phyloP scores from a whole-genome alignment of 2,797 vertebrate genomes.

The Apogon talboti region DNA sequence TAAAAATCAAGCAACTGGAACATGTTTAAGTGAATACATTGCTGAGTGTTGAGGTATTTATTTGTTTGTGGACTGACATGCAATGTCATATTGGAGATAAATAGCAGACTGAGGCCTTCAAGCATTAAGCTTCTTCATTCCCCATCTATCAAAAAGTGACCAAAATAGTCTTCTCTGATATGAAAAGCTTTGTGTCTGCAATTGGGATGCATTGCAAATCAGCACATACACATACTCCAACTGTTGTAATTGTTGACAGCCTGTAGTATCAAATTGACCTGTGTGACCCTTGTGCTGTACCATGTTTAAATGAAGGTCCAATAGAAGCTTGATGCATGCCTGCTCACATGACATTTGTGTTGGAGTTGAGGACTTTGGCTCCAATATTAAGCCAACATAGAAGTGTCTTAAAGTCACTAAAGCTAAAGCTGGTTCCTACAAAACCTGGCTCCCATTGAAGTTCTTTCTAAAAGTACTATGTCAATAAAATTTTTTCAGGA shows the following conservation, averaged over 20 bases:
- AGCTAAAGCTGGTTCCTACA: too few species aligned
- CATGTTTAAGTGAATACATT: slow-evolving; percentile 51
- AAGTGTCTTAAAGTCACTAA: too few species aligned
- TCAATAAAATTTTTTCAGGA: too few species aligned
- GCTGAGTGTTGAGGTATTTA: slow-evolving; percentile 76
- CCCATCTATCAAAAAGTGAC: slow-evolving; percentile 32
- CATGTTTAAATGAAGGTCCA: neutral
- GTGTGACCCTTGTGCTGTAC: neutral
- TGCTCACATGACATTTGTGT: too few species aligned
- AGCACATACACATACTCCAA: neutral
- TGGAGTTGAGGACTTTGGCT: too few species aligned
- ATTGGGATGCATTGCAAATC: slow-evolving; percentile 9
- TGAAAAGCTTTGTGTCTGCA: slow-evolving; percentile 49
- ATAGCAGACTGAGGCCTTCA: slow-evolving; percentile 46
- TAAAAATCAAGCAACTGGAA: slow-evolving; percentile 63
- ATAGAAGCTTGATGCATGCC: too few species aligned
- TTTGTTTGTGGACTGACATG: slow-evolving; percentile 62
- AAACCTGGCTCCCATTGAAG: too few species aligned
- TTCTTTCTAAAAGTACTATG: too few species aligned
- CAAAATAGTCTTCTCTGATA: slow-evolving; percentile 36
- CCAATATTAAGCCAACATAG: too few species aligned
- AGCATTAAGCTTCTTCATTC: slow-evolving; percentile 21
- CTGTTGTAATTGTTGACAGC: neutral
- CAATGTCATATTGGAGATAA: slow-evolving; percentile 44
- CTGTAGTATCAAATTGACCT: neutral